Evolutionary conservation across 2,888 invertebrate genomes (phyloP), one percentile per base, ranked within the genome.

Genomic region (Patella caerulea): DNA sequence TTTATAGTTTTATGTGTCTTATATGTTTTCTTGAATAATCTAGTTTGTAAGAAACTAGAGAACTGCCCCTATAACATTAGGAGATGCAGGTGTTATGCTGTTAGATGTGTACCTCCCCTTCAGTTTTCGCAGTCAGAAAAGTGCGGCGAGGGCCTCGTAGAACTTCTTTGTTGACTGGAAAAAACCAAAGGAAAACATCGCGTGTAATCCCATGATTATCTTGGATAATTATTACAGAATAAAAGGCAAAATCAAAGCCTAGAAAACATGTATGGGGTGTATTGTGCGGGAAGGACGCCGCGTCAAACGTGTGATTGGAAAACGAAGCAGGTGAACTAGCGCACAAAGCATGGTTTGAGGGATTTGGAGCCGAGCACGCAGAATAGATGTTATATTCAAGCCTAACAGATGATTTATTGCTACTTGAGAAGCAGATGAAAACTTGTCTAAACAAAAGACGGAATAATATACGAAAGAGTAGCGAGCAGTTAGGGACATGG

Each of bases 351-450:
- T 78, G 79, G 82, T 85, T 84, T 82, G 83, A 83, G 84, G 80
- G 84, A 84, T 83, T 82, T 83, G 82, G 82, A 83, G 84, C 84
- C 82, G 82, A 84, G 84, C 86, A 88, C 86, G 87, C 85, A 86
- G 81, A 86, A 86, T 86, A 86, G 85, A 88, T 84, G 86, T 82
- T 85, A 86, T 83, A 85, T 84, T 83, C 83, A 86, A 83, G 83
- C 83, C 82, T 83, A 83, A 83, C 86, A 85, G 86, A 87, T 89
- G 89, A 89, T 89, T 89, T 89, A 89, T 89, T 84, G 84, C 87
- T 86, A 87, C 87, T 85, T 84, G 83, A 86, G 85, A 84, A 85
- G 86, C 88, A 86, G 84, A 84, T 84, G 86, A 86, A 84, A 85
- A 88, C 85, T 81, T 77, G 76, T 77, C 79, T 76, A 78, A 80